Evolutionary conservation across 2,797 vertebrate species (phyloP), one percentile per base, ranked within the genome.

Genomic region (Streptopelia turtur): DNA sequence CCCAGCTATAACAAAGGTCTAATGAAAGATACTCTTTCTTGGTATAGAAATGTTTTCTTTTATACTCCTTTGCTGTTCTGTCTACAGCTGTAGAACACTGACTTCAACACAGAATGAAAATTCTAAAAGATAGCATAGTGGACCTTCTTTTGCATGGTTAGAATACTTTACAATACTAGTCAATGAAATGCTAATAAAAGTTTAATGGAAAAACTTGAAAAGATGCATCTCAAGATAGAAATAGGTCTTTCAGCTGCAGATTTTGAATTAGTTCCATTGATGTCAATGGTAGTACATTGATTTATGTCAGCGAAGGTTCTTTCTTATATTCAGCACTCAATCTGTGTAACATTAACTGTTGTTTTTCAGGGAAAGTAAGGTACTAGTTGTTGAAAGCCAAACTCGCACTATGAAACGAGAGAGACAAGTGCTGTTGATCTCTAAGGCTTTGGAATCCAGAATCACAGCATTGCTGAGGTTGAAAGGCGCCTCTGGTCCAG

Each of bases 141-240:
- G 23, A 50, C 31, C 12, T 76, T 70, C 52, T 71, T 78, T 76
- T 56, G 13, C 59, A 20, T 50, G 31, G 15, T 1, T 81, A 41
- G 27, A 75, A n/a, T 88, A 12, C 5, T 47, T 72, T 22, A 83
- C 77, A 53, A 28, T 65, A 11, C 22, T 70, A 39, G 30, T 63
- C 56, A 75, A 3, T 59, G 49, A 91, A 86, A 64, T n/a, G 37
- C 16, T 77, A 80, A 28, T 49, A 47, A 31, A 52, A 8, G 1
- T 83, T 61, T 66, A 37, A 63, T 81, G 65, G 39, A 89, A 65
- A 76, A 83, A 27, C 37, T 61, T 77, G 56, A 68, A 56, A 86
- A 86, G n/a, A 59, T 80, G 23, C 23, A n/a, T 63, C 68, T 74
- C 1, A 53, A 53, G 55, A 43, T 35, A n/a, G 24, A 66, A 52